These are phyloP conservation scores for Actinia equina DNA, from an alignment of 64 coral and sea anemone species.

Conservation along the genomic window DNA sequence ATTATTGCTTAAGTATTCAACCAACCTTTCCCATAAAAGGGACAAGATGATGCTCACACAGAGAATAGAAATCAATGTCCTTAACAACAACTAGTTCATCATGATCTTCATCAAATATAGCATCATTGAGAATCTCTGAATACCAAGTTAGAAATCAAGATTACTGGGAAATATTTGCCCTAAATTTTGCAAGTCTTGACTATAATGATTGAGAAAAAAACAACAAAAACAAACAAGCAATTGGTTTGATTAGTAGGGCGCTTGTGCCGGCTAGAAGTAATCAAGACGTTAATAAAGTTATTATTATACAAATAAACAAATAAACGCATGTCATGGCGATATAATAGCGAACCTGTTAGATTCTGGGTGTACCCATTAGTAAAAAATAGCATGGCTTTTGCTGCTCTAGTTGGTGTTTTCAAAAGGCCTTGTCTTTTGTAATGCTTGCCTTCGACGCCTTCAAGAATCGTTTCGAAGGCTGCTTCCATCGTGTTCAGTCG, in stretches of 20 bases:
- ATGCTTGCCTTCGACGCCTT: constrained; percentile 68
- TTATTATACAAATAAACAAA: too few species aligned
- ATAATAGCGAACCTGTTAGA: constrained; percentile 48
- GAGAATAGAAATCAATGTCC: constrained; percentile 90
- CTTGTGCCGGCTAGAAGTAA: too few species aligned
- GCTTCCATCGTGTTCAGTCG: constrained; percentile 36
- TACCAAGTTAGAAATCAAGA: too few species aligned
- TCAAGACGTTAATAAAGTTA: too few species aligned
- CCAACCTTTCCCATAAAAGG: constrained; percentile 92
- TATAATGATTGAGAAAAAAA: too few species aligned
- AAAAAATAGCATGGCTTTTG: constrained; percentile 86
- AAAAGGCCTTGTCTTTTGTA: constrained; percentile 72
- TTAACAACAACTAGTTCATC: constrained; percentile 98
- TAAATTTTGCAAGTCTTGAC: too few species aligned
- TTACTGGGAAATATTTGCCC: too few species aligned
- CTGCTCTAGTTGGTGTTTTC: constrained; percentile 79
- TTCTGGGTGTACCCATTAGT: constrained; percentile 91
- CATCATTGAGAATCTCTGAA: constrained; percentile 91
- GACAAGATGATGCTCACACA: constrained; percentile 97
- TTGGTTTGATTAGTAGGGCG: too few species aligned
- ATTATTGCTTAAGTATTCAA: background rate
- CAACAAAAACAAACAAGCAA: too few species aligned
- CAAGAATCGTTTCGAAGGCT: constrained; percentile 60
- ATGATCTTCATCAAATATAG: constrained; percentile 99
- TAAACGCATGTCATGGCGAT: too few species aligned